Evolutionary conservation across 2,888 invertebrate genomes (phyloP).

Genomic region (Tineola bisselliella): DNA sequence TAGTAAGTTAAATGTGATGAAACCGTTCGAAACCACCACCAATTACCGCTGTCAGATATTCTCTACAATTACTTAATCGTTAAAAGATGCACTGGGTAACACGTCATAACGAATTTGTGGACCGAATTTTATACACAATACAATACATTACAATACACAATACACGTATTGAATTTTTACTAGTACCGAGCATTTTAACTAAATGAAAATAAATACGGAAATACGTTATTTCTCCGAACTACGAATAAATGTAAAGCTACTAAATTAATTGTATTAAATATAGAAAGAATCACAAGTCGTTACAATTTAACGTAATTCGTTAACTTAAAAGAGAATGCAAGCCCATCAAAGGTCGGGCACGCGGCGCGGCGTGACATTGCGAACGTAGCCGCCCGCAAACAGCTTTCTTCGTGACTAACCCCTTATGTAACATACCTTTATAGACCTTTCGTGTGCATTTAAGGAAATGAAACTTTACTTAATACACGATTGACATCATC

Average conservation of each 20-base stretch:
- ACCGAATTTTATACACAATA: too few relatives aligned
- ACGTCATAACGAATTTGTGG: too few relatives aligned
- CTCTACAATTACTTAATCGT: background rate
- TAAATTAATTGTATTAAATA: too few relatives aligned
- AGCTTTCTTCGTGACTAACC: slow-evolving; percentile 22
- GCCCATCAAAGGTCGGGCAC: slow-evolving; percentile 9
- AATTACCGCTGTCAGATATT: background rate
- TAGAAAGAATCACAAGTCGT: too few relatives aligned
- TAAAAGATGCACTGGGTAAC: too few relatives aligned
- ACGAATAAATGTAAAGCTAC: too few relatives aligned
- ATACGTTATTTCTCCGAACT: too few relatives aligned
- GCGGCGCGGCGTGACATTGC: slow-evolving; percentile 9
- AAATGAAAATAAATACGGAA: too few relatives aligned
- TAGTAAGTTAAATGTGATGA: background rate
- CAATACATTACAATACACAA: too few relatives aligned
- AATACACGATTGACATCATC: background rate
- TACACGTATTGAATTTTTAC: too few relatives aligned
- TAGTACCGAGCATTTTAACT: too few relatives aligned
- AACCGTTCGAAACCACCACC: background rate
- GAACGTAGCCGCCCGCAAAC: slow-evolving; percentile 13
- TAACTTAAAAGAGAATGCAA: background rate
- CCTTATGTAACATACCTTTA: slow-evolving; percentile 19
- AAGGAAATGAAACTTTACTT: slow-evolving; percentile 7
- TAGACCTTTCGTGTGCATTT: slow-evolving; percentile 14
- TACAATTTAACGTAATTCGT: background rate